Evolutionary conservation across 1,140 invertebrate species (phyloP).

Genomic region (Caenorhabditis brenneri): DNA sequence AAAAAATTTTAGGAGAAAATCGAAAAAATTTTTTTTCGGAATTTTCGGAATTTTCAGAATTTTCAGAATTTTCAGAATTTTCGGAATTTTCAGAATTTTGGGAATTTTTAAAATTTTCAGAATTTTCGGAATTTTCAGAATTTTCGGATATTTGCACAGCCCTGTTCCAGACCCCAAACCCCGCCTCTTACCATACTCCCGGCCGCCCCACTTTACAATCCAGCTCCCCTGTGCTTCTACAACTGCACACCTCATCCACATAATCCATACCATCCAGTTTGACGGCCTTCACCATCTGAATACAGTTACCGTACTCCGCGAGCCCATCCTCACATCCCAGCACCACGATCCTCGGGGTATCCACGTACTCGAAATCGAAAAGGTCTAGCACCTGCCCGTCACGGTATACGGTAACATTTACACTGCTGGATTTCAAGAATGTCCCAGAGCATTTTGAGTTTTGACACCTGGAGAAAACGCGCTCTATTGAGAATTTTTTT

Average conservation of each 20-base stretch:
- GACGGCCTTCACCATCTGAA: not conserved
- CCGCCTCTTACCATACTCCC: too few species aligned
- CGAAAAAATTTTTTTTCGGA: too few species aligned
- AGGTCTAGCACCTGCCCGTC: not conserved
- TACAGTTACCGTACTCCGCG: not conserved
- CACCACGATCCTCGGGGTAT: not conserved
- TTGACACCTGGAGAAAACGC: not conserved
- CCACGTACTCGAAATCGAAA: not conserved
- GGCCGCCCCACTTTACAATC: not conserved
- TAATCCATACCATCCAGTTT: not conserved
- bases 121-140: too few species aligned
- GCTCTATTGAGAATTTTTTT: not conserved
- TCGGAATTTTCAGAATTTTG: too few species aligned
- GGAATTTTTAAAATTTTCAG: too few species aligned
- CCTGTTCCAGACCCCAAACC: too few species aligned
- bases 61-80: too few species aligned
- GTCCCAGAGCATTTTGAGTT: not conserved
- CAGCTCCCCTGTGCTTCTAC: not conserved
- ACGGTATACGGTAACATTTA: not conserved
- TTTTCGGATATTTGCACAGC: too few species aligned
- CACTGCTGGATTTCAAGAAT: not conserved
- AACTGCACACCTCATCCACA: not conserved
- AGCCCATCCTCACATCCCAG: slow-evolving; percentile 3
- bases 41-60: too few species aligned
- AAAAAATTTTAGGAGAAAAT: too few species aligned